A percentile compares a stretch with the other conserved stretches of the same genome.
Evolutionary conservation across 2,113 vertebrate species (phyloP).

Genomic region (Nymphicus hollandicus): DNA sequence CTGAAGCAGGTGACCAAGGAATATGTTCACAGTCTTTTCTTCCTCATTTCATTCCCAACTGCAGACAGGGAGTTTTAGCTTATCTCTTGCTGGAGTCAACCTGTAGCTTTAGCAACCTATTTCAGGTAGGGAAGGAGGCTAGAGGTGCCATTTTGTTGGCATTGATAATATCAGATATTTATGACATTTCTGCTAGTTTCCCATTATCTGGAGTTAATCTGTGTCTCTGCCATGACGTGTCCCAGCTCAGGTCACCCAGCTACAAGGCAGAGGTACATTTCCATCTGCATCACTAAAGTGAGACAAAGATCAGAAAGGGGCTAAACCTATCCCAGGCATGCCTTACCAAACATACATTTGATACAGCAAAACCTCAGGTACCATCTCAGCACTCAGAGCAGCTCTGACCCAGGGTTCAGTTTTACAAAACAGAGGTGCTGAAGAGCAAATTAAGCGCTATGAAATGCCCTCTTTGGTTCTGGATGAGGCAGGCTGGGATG

Average conservation of each 20-base stretch:
- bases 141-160: neutral
- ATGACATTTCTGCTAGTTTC: neutral
- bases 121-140: neutral
- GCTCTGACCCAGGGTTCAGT: neutral
- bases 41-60: neutral
- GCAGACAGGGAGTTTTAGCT: neutral
- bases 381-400: neutral
- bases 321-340: neutral
- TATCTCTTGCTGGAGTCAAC: neutral
- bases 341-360: neutral
- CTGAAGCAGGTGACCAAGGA: neutral
- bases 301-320: neutral
- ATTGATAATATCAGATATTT: neutral
- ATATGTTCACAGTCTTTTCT: neutral
- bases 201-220: neutral
- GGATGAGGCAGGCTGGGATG: neutral
- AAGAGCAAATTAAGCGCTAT: neutral
- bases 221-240: fast-evolving
- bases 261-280: neutral
- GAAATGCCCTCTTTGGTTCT: neutral
- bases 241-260: neutral
- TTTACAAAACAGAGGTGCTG: neutral
- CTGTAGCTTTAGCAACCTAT: neutral
- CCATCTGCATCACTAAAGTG: neutral
- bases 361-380: neutral